Base-by-base conservation (phyloP, 2,888 invertebrate genomes). In the Xestia xanthographa region DNA sequence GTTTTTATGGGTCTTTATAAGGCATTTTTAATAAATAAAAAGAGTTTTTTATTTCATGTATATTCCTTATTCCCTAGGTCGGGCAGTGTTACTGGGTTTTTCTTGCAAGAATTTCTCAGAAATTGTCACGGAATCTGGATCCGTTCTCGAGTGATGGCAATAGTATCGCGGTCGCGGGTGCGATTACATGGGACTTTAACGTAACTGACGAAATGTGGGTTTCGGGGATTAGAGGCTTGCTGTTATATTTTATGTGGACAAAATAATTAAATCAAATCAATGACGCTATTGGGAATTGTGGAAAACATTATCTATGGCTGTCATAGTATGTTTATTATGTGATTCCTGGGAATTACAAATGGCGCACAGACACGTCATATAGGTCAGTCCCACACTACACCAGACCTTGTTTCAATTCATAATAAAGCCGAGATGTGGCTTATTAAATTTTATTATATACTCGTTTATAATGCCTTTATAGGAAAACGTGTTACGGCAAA, bases 391-490 rank as follows among this genome's bases (percentile, higher is more conserved):
- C 80, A 53, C 77, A 60, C 67, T 34, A 38, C 53, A 34, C 66
- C 69, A 66, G 72, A 76, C 77, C 69, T 76, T 82, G 72, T 83
- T 83, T 86, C 70, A 67, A 79, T 72, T 71, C 50, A 73, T 65
- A 81, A 79, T 76, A 73, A 73, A 63, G 63, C 20, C n/a, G 38
- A 63, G 56, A 77, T 73, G 78, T 76, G 65, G 45, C 26, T 84
- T 73, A 82, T 86, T 73, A 75, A 75, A 82, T 84, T 79, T 69
- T 72, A 80, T 66, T 72, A n/a, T n/a, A n/a, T n/a, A 76, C 75
- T 29, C n/a, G 48, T 45, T 72, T 74, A 71, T 70, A 72, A 71
- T 67, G 48, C 43, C 41, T 73, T 78, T 74, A 75, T 66, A 81
- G 58, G 60, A 70, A 77, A 58, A 82, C 60, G 38, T 58, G 71